A percentile compares a stretch with the other conserved stretches of the same genome.
Conservation (phyloP, 2,113 vertebrate species). For the Epinephelus fuscoguttatus region DNA sequence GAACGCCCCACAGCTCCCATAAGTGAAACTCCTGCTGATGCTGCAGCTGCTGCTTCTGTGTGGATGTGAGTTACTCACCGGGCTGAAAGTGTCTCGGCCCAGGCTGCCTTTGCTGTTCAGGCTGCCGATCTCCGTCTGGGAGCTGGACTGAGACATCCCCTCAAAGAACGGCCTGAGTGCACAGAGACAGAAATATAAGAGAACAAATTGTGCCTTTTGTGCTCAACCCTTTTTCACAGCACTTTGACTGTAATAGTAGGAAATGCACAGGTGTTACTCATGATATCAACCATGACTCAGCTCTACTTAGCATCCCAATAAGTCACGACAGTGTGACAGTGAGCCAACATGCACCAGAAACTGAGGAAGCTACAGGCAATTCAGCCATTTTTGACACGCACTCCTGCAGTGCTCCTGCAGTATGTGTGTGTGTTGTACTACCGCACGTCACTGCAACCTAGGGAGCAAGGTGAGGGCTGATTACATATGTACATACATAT, state of each 20-base stretch:
- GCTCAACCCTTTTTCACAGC: not conserved
- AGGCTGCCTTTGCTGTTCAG: slow-evolving; percentile 94
- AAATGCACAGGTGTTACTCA: not conserved
- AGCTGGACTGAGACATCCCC: slow-evolving; percentile 95
- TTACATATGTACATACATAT: too few species aligned
- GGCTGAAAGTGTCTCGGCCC: slow-evolving; percentile 88
- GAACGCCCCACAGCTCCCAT: not conserved
- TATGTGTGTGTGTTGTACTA: too few species aligned
- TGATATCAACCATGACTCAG: too few species aligned
- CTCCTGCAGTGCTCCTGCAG: too few species aligned
- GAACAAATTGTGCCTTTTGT: not conserved
- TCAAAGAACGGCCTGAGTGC: slow-evolving; percentile 91
- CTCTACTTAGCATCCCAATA: too few species aligned
- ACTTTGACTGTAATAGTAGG: not conserved
- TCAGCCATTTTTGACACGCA: too few species aligned
- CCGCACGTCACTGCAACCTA: too few species aligned
- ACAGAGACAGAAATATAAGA: not conserved
- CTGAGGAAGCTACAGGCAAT: too few species aligned
- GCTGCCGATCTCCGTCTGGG: slow-evolving; percentile 95
- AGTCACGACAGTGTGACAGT: too few species aligned
- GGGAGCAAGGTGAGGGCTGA: too few species aligned
- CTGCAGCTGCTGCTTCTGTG: not conserved
- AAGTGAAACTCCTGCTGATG: slow-evolving; percentile 10
- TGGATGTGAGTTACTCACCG: slow-evolving; percentile 81
- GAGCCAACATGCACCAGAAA: too few species aligned